Evolutionary conservation across 2,888 invertebrate genomes (phyloP), one percentile per base, ranked within the genome.

Genomic region (Oligia strigilis): DNA sequence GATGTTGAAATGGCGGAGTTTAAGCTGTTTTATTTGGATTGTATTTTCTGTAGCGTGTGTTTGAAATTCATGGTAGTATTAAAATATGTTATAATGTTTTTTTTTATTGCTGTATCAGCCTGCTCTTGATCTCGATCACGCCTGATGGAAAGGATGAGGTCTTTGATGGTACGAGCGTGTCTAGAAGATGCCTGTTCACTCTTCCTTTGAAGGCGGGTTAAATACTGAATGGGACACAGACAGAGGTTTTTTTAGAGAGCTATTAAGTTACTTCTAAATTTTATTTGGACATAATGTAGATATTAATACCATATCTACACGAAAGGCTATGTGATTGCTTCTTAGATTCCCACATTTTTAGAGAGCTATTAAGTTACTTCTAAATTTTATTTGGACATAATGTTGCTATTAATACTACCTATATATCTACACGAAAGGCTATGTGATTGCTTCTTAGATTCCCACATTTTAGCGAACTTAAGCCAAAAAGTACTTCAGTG

Each of bases 1-100:
- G 70, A 83, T 87, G 81, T 81, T 80, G 79, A 87, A 88, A 89
- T 81, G 80, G 77, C 62, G 62, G 67, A 76, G 75, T 74, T 78
- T 23, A 64, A 46, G 43, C 66, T 75, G 73, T 84, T 84, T 87
- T 64, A 70, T 77, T 79, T 74, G 55, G 29, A 58, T 62, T 69
- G 58, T 29, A 23, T 49, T 72, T 58, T 65, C 55, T 64, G 8
- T 29, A 19, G 43, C 60, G 36, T 62, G 0, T 60, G 36, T 46
- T 87, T 13, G n/a, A 17, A 52, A 46, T 67, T 52, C 60, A 29
- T 60, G 29, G 46, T 60, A 4, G n/a, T 60, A 11, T n/a, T n/a
- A n/a, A 60, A 60, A 60, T 60, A n/a, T 58, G n/a, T 23, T 58
- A 58, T 58, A 1, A 49, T 2, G 19, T 2, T 55, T 1, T 60